Evolutionary conservation across 1,140 invertebrate species (phyloP).

Genomic region (Odontomachus brunneus): DNA sequence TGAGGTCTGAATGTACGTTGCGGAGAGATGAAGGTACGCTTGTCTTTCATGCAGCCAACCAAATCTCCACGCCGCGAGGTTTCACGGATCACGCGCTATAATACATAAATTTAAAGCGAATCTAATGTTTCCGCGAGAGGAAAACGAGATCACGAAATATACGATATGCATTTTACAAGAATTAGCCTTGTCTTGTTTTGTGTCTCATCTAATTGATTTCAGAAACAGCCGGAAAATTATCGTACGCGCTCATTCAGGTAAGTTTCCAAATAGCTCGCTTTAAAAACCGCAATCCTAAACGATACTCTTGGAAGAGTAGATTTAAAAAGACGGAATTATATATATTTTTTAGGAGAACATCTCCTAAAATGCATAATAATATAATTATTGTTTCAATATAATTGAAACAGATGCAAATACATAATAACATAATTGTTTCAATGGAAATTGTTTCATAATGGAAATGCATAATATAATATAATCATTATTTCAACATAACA

Average conservation of each 20-base stretch:
- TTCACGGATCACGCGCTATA: constrained; percentile 41
- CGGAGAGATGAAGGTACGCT: constrained; percentile 22
- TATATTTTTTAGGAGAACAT: not conserved
- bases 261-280: constrained; percentile 1
- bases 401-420: no score
- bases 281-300: not conserved
- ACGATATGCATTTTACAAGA: constrained; percentile 72
- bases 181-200: constrained; percentile 21
- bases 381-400: no score
- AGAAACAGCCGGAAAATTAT: not conserved
- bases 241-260: constrained; percentile 16
- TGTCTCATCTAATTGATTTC: not conserved
- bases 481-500: no score
- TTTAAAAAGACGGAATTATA: not conserved
- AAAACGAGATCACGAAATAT: constrained; percentile 66
- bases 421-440: no score
- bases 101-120: constrained; percentile 64
- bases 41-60: constrained; percentile 56
- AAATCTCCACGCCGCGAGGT: constrained; percentile 24
- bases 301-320: not conserved
- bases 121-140: constrained; percentile 53
- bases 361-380: no score
- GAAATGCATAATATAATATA: no score
- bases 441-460: no score
- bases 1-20: constrained; percentile 22